Base-by-base conservation (phyloP, 2,113 vertebrate genomes). In the Cavia porcellus region DNA sequence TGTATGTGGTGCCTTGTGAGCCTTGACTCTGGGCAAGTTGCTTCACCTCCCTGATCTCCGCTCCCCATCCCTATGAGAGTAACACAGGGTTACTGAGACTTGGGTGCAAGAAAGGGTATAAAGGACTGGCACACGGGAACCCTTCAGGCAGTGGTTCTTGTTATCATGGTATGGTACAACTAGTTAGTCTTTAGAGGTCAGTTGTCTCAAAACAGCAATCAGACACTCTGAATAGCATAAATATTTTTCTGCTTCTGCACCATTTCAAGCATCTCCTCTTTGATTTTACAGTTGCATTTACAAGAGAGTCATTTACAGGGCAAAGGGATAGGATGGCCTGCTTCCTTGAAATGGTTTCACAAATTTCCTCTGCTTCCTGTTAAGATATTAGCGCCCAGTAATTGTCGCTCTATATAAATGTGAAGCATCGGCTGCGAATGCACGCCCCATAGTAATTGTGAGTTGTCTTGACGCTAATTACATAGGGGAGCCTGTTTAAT, bases 391-490 rank as follows among this genome's bases (percentile, higher is more conserved):
- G 91, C 64, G 92, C 96, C 97, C 97, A 96, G 97, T 96, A 96
- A 98, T 96, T 97, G 98, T 97, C 10, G 30, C 91, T 91, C 80
- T 93, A 66, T 92, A 94, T 91, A 96, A 97, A 96, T 87, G 92
- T 85, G 84, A 86, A 95, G 88, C 85, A 32, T 81, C 24, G 92
- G 92, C 96, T 94, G 96, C 13, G 3, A 96, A 95, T 38, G 75
- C 20, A 28, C 90, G 19, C 94, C 97, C 97, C 19, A 32, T 91
- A 96, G 97, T 98, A 98, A 97, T 97, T 98, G 97, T 97, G 96
- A 98, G 98, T 97, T 98, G 97, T 97, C 98, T 98, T 98, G 95
- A 98, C 91, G 95, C 96, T 98, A 98, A 98, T 98, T 98, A 97
- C 96, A 96, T 96, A 96, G 98, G 98, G 98, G 96, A 97, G 97